phyloP scores from a whole-genome alignment of 2,113 vertebrate genomes.

The Hippocampus mohnikei region DNA sequence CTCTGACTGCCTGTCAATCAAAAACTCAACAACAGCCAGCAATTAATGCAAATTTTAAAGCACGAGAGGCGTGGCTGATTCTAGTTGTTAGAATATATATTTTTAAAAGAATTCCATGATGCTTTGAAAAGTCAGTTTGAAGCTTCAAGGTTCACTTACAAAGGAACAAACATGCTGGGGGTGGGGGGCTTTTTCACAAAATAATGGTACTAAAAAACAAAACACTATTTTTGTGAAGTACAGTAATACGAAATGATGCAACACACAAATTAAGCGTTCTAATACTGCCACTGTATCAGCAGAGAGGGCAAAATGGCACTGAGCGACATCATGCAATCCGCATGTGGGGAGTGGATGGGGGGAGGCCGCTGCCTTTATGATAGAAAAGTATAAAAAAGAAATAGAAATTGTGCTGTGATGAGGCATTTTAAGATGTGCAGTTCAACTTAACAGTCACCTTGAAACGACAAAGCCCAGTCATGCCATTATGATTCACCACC shows the following conservation, averaged over 20 bases:
- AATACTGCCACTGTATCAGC: slow-evolving; percentile 53
- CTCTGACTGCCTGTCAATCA: slow-evolving; percentile 47
- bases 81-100: slow-evolving; percentile 24
- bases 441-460: slow-evolving; percentile 23
- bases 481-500: slow-evolving; percentile 14
- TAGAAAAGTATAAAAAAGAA: slow-evolving; percentile 8
- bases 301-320: slow-evolving; percentile 46
- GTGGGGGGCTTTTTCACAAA: slow-evolving; percentile 19
- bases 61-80: slow-evolving; percentile 25
- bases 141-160: slow-evolving; percentile 51
- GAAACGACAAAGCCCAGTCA: slow-evolving; percentile 23
- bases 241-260: slow-evolving; percentile 23
- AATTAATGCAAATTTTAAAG: slow-evolving; percentile 63
- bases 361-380: slow-evolving; percentile 25
- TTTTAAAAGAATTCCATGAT: slow-evolving; percentile 26
- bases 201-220: slow-evolving; percentile 39
- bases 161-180: slow-evolving; percentile 55
- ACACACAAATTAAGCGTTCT: slow-evolving; percentile 30
- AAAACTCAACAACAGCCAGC: slow-evolving; percentile 40
- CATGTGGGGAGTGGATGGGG: slow-evolving; percentile 21
- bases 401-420: slow-evolving; percentile 15
- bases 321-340: slow-evolving; percentile 37
- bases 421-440: slow-evolving; percentile 32
- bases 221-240: slow-evolving; percentile 28
- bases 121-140: slow-evolving; percentile 39